These are phyloP conservation scores for Furcula furcula DNA, from an alignment of 2,888 invertebrate species.

Conservation along the genomic window DNA sequence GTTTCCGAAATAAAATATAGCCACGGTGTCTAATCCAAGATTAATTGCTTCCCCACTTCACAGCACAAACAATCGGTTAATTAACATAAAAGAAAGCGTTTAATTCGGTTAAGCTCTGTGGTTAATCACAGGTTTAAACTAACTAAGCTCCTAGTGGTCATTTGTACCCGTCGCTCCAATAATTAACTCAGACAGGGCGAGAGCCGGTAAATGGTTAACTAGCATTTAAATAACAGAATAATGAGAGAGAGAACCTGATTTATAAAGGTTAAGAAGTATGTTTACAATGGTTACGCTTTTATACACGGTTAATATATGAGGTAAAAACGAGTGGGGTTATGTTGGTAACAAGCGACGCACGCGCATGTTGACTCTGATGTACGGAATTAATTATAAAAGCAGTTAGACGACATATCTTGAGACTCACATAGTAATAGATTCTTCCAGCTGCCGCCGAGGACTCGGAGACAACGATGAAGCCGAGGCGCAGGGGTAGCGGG, in stretches of 20 bases:
- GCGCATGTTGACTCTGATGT: constrained; percentile 7
- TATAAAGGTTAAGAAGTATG: constrained; percentile 59
- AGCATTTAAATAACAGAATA: constrained; percentile 64
- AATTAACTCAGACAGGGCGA: constrained; percentile 62
- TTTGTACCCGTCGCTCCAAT: constrained; percentile 71
- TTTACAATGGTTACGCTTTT: constrained; percentile 41
- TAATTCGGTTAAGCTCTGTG: constrained; percentile 67
- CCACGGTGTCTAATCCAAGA: constrained; percentile 40
- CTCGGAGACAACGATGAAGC: constrained; percentile 87
- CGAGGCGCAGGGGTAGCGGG: constrained; percentile 70
- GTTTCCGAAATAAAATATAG: constrained; percentile 41
- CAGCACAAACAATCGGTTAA: constrained; percentile 64
- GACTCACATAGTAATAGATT: constrained; percentile 90
- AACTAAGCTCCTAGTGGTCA: constrained; percentile 61
- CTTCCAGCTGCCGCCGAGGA: constrained; percentile 90
- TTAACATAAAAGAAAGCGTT: constrained; percentile 76
- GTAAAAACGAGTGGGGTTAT: constrained; percentile 34
- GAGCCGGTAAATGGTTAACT: constrained; percentile 63
- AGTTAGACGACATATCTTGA: constrained; percentile 40
- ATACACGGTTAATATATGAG: constrained; percentile 49
- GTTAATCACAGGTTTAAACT: constrained; percentile 69
- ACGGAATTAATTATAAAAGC: constrained; percentile 23
- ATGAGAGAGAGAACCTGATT: constrained; percentile 55
- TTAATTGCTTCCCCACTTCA: constrained; percentile 46
- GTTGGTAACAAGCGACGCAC: constrained; percentile 13